Conservation (phyloP, 2,888 invertebrate genomes). For the Drosophila picticornis region DNA sequence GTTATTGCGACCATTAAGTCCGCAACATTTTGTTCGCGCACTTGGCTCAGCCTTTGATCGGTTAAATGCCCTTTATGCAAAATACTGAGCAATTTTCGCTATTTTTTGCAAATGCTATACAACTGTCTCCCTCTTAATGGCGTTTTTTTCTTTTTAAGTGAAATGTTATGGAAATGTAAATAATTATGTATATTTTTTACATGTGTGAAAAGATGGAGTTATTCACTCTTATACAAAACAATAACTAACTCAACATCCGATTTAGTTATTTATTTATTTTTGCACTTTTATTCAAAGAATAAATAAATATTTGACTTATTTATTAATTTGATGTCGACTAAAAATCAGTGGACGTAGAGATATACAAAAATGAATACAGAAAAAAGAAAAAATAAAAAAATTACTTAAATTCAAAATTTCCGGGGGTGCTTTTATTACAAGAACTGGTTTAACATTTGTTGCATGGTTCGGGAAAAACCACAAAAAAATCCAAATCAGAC, state of each 20-base stretch:
- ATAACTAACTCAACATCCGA: no score
- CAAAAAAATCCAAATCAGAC: neutral
- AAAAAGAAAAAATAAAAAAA: neutral
- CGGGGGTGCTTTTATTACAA: neutral
- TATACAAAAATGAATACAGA: neutral
- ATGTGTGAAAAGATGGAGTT: neutral
- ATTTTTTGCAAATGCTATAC: conserved; percentile 9
- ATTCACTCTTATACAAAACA: neutral
- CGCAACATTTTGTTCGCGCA: conserved; percentile 7
- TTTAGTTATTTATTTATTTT: neutral
- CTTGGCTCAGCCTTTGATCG: conserved; percentile 37
- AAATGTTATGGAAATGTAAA: conserved; percentile 7
- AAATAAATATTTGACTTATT: neutral
- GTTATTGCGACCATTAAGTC: conserved; percentile 25
- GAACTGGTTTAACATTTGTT: neutral
- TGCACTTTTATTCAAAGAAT: neutral
- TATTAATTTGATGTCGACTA: neutral
- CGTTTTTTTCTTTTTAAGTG: neutral
- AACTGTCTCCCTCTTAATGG: conserved; percentile 24
- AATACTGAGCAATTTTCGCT: neutral
- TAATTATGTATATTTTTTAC: neutral
- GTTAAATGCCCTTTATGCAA: conserved; percentile 45
- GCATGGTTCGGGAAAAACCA: neutral
- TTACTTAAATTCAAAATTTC: neutral
- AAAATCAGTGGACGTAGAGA: no score